phyloP scores from a whole-genome alignment of 2,888 invertebrate species.

The Lasioglossum oenotherae region DNA sequence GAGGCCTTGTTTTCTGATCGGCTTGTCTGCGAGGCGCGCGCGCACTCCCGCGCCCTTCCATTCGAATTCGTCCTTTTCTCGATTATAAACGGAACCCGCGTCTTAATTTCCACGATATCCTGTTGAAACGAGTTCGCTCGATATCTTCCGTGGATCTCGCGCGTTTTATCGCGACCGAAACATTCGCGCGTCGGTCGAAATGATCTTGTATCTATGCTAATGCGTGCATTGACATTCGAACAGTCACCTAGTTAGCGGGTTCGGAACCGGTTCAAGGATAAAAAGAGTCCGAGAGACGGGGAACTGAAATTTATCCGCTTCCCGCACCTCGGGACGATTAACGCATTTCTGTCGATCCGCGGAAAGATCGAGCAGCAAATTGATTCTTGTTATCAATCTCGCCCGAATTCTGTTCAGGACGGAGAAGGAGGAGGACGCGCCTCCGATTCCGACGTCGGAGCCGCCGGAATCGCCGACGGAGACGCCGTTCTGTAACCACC shows the following conservation, averaged over 20 bases:
- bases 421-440: conserved; percentile 81
- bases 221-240: conserved; percentile 3
- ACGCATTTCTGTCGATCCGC: background rate
- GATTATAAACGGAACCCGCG: background rate
- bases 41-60: conserved; percentile 12
- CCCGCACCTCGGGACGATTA: background rate
- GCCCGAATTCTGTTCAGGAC: conserved; percentile 64
- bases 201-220: conserved; percentile 5
- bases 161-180: background rate
- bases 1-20: conserved; percentile 57
- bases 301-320: conserved; percentile 3
- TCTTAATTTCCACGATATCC: background rate
- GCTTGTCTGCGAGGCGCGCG: conserved; percentile 28
- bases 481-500: conserved; percentile 76
- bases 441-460: conserved; percentile 82
- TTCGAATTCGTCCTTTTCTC: background rate
- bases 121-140: background rate
- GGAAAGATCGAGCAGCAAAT: background rate
- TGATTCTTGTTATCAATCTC: background rate
- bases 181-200: background rate
- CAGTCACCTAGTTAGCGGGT: background rate
- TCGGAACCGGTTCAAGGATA: conserved; percentile 6
- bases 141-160: background rate
- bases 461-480: conserved; percentile 83
- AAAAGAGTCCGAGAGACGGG: background rate